Percentiles rank a stretch among this genome's conserved stretches.
Evolutionary conservation across 2,888 invertebrate genomes (phyloP).

Genomic region (Drosophila peninsularis): DNA sequence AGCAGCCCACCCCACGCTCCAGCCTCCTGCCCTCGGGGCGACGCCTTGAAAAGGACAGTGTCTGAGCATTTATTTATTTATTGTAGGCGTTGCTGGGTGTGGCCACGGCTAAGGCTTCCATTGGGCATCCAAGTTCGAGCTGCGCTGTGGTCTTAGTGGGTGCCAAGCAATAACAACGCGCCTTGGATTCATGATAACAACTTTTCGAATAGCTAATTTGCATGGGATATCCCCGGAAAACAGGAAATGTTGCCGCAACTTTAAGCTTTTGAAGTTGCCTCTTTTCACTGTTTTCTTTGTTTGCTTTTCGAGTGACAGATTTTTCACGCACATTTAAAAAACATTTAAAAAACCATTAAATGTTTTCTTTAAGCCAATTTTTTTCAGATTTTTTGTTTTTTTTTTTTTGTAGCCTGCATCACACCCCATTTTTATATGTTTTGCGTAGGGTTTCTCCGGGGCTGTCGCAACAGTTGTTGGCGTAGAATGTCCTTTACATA

Average conservation of each 20-base stretch:
- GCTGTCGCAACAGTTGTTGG: not conserved
- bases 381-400: constrained; percentile 22
- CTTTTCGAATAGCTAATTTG: constrained; percentile 77
- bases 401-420: constrained; percentile 40
- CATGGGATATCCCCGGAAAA: constrained; percentile 52
- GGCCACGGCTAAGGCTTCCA: constrained; percentile 46
- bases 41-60: constrained; percentile 59
- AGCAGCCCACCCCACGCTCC: not conserved
- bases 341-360: constrained; percentile 83
- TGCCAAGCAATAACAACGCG: constrained; percentile 53
- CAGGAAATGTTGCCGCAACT: constrained; percentile 50
- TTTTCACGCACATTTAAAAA: constrained; percentile 81
- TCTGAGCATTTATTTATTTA: constrained; percentile 62
- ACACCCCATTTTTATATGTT: constrained; percentile 62
- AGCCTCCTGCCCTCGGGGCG: constrained; percentile 6
- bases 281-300: not conserved
- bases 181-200: constrained; percentile 74
- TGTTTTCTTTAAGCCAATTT: constrained; percentile 47
- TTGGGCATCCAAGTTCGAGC: constrained; percentile 37
- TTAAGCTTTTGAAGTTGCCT: constrained; percentile 54
- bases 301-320: constrained; percentile 52
- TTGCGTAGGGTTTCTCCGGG: constrained; percentile 21
- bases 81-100: constrained; percentile 64
- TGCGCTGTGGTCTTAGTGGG: constrained; percentile 45
- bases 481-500: not conserved